Evolutionary conservation across 2,113 vertebrate species (phyloP), one percentile per base, ranked within the genome.

Genomic region (Coreoperca whiteheadi): DNA sequence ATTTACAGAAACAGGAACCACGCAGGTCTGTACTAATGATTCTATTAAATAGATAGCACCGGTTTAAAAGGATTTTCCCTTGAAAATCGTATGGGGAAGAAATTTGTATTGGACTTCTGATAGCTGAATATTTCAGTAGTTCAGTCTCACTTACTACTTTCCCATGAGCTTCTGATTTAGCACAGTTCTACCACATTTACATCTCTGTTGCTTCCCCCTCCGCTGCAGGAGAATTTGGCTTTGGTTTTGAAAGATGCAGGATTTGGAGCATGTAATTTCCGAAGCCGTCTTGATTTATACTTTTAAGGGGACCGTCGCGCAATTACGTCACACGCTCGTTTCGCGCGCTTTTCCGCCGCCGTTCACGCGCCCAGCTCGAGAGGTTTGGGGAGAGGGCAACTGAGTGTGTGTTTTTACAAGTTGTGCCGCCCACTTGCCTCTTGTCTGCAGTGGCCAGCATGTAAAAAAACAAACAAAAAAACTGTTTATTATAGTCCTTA

Each of bases 251-350:
- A 74, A 86, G 82, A 78, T 84, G 74, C 77, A 74, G 82, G 88
- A 90, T 91, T 74, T 88, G 74, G 83, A 89, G 80, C 89, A 30
- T 90, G 87, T 86, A 32, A 93, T 94, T 93, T 76, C 71, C 79
- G 59, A 69, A 82, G 60, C 87, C 85, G 77, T 86, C 57, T 84
- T 79, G 46, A 88, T 89, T 88, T 76, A 75, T 74, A 39, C 67
- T 79, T 66, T 74, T 21, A 82, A 81, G 73, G 56, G 67, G 41
- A 65, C 75, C 74, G 53, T 60, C 43, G 72, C 79, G 85, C 81
- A 89, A 82, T 85, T 87, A 72, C 85, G 84, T 91, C 77, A 78
- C 75, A 70, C 61, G 81, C 84, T 89, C 30, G 64, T 92, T 91
- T 90, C 76, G 79, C 86, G 67, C 68, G 25, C 77, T 63, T 61